Base-by-base conservation (phyloP, 2,888 invertebrate genomes). In the Pseudococcus longispinus region DNA sequence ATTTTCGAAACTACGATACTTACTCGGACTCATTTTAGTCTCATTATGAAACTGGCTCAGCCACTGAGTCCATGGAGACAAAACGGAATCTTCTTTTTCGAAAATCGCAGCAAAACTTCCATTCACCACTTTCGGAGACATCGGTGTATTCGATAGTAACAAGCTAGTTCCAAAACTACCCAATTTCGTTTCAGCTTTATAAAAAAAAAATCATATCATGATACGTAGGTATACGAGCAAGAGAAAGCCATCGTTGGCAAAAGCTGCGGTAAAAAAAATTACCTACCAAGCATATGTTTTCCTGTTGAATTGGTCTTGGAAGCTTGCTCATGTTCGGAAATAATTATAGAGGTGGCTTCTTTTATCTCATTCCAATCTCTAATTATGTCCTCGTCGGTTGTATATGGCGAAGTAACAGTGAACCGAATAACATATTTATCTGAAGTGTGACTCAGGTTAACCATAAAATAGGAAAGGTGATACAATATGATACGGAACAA, bases 51-150 rank as follows among this genome's bases (percentile, higher is more conserved):
- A 91, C 90, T 93, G 93, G 1, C 93, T 93, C 89, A 95, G 93
- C 20, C 94, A 94, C 90, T 94, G 94, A 65, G 94, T 94, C 90
- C 95, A 95, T 83, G 95, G 95, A 18, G 93, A 93, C 88, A 95
- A 92, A 65, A 91, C 90, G 87, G 91, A 91, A 82, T 90, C 90
- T 88, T 94, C 94, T 88, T 94, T 94, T 90, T 97, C 97, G 89
- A 96, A 96, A 88, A 97, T 95, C 37, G 97, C 97, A 0, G 95
- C 97, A 91, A 97, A 97, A 83, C 96, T 97, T 4, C 97, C 97
- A 89, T 98, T 97, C 3, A 98, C 97, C 84, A 98, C 96, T 92
- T 98, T 98, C 0, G 98, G 98, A 6, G 97, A 97, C 95, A 97
- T 96, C 0, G 98, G 98, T 2, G 97, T 96, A 91, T 98, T 98